phyloP scores from a whole-genome alignment of 2,113 vertebrate species.

The Propithecus coquereli region DNA sequence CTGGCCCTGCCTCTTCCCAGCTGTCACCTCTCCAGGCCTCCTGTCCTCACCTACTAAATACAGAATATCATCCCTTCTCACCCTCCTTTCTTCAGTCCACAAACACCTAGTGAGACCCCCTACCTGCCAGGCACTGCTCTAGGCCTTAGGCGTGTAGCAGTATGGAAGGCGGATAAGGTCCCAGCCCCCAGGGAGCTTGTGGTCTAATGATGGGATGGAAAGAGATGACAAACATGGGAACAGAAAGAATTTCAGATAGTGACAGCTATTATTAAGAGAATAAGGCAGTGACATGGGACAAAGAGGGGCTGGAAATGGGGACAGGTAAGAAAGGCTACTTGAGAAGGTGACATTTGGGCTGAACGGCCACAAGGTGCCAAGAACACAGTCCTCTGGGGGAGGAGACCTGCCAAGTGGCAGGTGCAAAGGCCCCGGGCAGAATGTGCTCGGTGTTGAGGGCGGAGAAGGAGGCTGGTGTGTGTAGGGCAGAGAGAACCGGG shows the following conservation, averaged over 20 bases:
- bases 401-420: neutral
- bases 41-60: neutral
- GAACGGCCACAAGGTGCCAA: neutral
- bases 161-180: neutral
- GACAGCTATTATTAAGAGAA: neutral
- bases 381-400: neutral
- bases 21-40: neutral
- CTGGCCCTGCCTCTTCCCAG: neutral
- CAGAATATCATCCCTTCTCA: neutral
- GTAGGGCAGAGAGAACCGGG: neutral
- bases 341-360: neutral
- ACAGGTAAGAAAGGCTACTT: neutral
- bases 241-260: neutral
- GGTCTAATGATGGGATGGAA: neutral
- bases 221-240: neutral
- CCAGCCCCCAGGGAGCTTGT: neutral
- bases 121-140: neutral
- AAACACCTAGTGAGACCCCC: neutral
- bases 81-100: neutral
- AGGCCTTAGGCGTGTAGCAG: neutral
- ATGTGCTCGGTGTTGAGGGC: neutral
- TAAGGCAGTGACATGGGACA: neutral
- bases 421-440: neutral
- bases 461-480: neutral
- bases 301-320: neutral